A percentile compares a stretch with the other conserved stretches of the same genome.
Evolutionary conservation across 2,113 vertebrate species (phyloP).

Genomic region (Rhadina sibilatrix): DNA sequence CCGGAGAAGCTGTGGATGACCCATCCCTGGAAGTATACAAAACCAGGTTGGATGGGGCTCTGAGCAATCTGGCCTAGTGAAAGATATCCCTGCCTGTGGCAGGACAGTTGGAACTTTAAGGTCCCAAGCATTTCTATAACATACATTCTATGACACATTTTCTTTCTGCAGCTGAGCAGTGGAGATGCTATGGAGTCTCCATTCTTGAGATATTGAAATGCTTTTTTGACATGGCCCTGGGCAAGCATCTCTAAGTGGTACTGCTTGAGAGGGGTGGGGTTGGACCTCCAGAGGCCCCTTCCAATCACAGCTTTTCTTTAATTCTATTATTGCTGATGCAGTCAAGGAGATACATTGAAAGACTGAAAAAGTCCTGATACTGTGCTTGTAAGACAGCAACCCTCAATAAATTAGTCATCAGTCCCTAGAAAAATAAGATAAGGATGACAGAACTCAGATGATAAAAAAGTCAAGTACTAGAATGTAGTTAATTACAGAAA

Average conservation of each 20-base stretch:
- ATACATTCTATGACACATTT: neutral
- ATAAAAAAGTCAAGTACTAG: neutral
- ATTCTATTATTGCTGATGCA: neutral
- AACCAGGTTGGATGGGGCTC: neutral
- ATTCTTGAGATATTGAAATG: neutral
- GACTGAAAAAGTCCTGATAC: neutral
- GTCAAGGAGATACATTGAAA: neutral
- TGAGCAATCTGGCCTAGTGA: neutral
- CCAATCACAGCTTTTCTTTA: neutral
- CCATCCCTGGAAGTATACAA: neutral
- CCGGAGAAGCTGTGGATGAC: neutral
- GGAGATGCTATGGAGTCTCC: fast-evolving
- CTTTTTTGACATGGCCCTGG: neutral
- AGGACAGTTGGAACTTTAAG: fast-evolving
- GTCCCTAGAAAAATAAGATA: neutral
- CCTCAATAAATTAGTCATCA: neutral
- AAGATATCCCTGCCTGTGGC: neutral
- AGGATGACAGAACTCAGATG: neutral
- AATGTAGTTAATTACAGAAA: neutral
- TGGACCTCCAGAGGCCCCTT: neutral
- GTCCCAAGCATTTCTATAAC: neutral
- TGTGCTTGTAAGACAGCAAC: neutral
- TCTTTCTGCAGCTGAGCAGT: neutral
- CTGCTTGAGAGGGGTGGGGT: neutral
- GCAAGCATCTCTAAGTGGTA: neutral